A percentile compares a stretch with the other conserved stretches of the same genome.
phyloP scores from a whole-genome alignment of 2,888 invertebrate species.

The Macrosoma leucophasiata region DNA sequence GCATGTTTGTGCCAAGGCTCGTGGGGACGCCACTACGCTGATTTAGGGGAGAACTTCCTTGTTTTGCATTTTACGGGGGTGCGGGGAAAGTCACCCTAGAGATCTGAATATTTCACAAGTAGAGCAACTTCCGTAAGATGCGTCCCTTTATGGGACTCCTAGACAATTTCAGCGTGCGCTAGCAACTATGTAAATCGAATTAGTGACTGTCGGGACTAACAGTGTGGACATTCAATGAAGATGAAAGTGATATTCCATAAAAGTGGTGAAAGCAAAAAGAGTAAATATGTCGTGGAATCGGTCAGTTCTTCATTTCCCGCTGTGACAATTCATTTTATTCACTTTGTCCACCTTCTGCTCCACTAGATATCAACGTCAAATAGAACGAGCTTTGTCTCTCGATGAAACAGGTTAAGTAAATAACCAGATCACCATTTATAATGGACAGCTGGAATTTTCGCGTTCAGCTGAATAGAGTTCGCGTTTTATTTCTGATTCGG shows the following conservation, averaged over 20 bases:
- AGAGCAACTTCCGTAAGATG: slow-evolving; percentile 54
- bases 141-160: slow-evolving; percentile 53
- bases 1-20: slow-evolving; percentile 40
- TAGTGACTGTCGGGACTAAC: slow-evolving; percentile 1
- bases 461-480: slow-evolving; percentile 47
- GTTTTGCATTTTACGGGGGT: slow-evolving; percentile 65
- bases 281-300: slow-evolving; percentile 34
- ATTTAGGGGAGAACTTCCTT: slow-evolving; percentile 67
- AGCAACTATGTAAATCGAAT: neutral
- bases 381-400: slow-evolving; percentile 42
- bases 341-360: slow-evolving; percentile 41
- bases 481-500: slow-evolving; percentile 46
- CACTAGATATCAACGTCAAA: slow-evolving; percentile 40
- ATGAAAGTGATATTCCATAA: slow-evolving; percentile 18
- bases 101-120: slow-evolving; percentile 68
- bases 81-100: slow-evolving; percentile 59
- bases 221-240: slow-evolving; percentile 9
- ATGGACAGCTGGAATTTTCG: slow-evolving; percentile 45
- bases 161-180: slow-evolving; percentile 34
- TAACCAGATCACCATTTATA: slow-evolving; percentile 52
- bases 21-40: slow-evolving; percentile 44
- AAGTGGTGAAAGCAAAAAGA: slow-evolving; percentile 27
- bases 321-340: slow-evolving; percentile 48
- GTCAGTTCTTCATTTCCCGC: slow-evolving; percentile 41
- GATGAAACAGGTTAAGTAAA: slow-evolving; percentile 64